These are phyloP conservation scores for Megaptera novaeangliae DNA, from an alignment of 2,113 vertebrate genomes.

Conservation along the genomic window DNA sequence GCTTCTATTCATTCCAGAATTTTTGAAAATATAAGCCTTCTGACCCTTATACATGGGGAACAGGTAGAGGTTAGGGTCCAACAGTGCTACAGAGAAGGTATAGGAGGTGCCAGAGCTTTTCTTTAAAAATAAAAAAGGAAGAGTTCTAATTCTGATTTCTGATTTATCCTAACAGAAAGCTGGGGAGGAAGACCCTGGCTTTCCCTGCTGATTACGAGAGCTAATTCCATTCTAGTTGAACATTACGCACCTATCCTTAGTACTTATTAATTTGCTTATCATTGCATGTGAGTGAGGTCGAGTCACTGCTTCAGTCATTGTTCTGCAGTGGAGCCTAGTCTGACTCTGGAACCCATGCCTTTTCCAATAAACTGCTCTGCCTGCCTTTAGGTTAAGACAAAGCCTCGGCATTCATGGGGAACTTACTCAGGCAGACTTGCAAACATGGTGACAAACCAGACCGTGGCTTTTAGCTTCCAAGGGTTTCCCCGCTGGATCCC, in stretches of 20 bases:
- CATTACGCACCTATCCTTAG: background rate
- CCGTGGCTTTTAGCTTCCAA: background rate
- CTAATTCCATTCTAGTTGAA: background rate
- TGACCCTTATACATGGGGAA: background rate
- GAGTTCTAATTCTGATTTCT: background rate
- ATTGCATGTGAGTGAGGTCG: fast-evolving
- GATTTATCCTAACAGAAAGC: background rate
- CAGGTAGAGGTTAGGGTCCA: background rate
- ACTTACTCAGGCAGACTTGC: background rate
- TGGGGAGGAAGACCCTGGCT: background rate
- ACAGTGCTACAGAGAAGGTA: background rate
- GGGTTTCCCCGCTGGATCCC: background rate
- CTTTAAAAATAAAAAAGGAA: background rate
- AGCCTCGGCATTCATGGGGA: background rate
- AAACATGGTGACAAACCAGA: background rate
- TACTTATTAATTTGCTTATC: background rate
- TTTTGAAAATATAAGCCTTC: background rate
- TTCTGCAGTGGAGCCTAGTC: background rate
- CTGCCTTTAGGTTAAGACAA: background rate
- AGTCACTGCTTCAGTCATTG: background rate
- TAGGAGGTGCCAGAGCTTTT: background rate
- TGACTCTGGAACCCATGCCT: background rate
- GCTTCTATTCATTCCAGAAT: background rate
- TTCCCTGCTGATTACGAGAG: background rate
- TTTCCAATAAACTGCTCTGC: background rate